Conservation (phyloP, 1,140 invertebrate species). For the Triops longicaudatus region DNA sequence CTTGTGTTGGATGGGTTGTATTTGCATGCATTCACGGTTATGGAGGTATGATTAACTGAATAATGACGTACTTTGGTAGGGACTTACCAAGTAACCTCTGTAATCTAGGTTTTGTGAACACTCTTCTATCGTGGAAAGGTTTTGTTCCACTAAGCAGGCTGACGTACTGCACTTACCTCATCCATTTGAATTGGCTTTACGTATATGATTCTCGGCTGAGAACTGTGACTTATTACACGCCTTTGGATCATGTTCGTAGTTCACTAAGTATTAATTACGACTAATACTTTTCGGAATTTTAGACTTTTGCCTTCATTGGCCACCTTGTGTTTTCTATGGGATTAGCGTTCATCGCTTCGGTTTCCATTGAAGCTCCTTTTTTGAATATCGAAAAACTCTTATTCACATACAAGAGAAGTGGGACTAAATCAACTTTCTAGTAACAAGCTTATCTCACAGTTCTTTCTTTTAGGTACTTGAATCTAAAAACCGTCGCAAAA, state of each 20-base stretch:
- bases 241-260: not conserved
- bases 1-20: slow-evolving; percentile 43
- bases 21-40: slow-evolving; percentile 44
- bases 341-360: slow-evolving; percentile 28
- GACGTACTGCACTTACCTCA: slow-evolving; percentile 81
- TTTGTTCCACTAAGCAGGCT: slow-evolving; percentile 76
- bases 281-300: not conserved
- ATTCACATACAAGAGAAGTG: slow-evolving; percentile 22
- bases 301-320: slow-evolving; percentile 29
- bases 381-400: slow-evolving; percentile 31
- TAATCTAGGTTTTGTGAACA: slow-evolving; percentile 53
- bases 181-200: slow-evolving; percentile 76
- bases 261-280: not conserved
- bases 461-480: too few relatives aligned
- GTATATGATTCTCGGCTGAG: slow-evolving; percentile 62
- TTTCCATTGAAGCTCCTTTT: slow-evolving; percentile 31
- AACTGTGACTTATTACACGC: slow-evolving; percentile 54
- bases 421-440: not conserved
- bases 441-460: not conserved
- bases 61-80: not conserved
- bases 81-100: not conserved
- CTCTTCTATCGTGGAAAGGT: slow-evolving; percentile 64
- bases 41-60: slow-evolving; percentile 35
- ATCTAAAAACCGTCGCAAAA: too few relatives aligned
- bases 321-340: slow-evolving; percentile 28